phyloP scores from a whole-genome alignment of 2,888 invertebrate species.

The Rotaria sp. region DNA sequence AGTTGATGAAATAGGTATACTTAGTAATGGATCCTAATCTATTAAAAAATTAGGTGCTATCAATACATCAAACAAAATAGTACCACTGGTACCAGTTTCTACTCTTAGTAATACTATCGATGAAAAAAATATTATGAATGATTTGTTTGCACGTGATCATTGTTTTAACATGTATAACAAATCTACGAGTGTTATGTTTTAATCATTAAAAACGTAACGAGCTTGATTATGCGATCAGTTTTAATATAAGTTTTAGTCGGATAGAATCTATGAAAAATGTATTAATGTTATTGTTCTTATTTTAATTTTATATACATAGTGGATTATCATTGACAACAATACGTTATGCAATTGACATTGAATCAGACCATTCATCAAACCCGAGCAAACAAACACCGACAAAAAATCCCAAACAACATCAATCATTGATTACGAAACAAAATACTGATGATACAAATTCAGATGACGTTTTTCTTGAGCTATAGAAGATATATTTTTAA shows the following conservation, averaged over 20 bases:
- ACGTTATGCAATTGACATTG: background rate
- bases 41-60: background rate
- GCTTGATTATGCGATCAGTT: background rate
- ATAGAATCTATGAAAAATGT: background rate
- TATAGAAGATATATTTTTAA: background rate
- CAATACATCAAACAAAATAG: background rate
- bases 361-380: background rate
- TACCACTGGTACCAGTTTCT: background rate
- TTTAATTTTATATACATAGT: background rate
- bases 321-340: background rate
- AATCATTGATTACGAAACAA: background rate
- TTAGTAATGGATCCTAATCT: background rate
- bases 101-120: background rate
- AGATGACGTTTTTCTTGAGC: background rate
- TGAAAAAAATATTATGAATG: background rate
- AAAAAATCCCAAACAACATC: background rate
- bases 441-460: background rate
- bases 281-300: background rate
- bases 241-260: background rate
- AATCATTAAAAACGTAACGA: no score
- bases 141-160: background rate
- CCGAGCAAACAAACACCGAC: no score
- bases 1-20: background rate
- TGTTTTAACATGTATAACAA: slow-evolving; percentile 33
- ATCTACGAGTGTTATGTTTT: no score